Percentiles rank a stretch among this genome's conserved stretches.
phyloP scores from a whole-genome alignment of 2,888 invertebrate species.

The Dynastes maya region DNA sequence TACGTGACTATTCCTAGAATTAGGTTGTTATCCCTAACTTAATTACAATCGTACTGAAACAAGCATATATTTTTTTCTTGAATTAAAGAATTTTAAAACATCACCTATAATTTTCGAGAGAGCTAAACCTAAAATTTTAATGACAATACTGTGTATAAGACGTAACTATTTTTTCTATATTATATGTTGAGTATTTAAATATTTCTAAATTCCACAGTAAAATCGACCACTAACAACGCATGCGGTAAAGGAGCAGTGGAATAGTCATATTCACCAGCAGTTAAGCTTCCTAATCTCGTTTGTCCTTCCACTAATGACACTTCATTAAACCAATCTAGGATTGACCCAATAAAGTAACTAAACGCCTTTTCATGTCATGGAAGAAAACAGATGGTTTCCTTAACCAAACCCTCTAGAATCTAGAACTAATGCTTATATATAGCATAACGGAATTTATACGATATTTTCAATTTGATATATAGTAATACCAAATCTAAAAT shows the following conservation, averaged over 20 bases:
- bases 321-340: conserved; percentile 24
- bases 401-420: conserved; percentile 4
- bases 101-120: too few species aligned
- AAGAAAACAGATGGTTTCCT: conserved; percentile 38
- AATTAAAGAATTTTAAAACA: too few species aligned
- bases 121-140: too few species aligned
- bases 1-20: too few species aligned
- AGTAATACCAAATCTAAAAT: too few species aligned
- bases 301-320: conserved; percentile 38
- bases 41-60: too few species aligned
- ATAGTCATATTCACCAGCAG: conserved; percentile 17
- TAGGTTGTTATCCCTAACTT: too few species aligned
- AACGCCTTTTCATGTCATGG: conserved; percentile 20
- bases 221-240: conserved; percentile 18
- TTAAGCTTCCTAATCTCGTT: conserved; percentile 22
- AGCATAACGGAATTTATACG: neutral
- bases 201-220: neutral
- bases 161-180: too few species aligned
- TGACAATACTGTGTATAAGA: too few species aligned
- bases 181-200: neutral
- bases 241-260: conserved; percentile 1
- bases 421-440: too few species aligned
- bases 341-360: conserved; percentile 43
- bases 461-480: too few species aligned
- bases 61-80: too few species aligned